Percentiles rank a stretch among this genome's conserved stretches.
Evolutionary conservation across 2,888 invertebrate species (phyloP).

Genomic region (Leucania comma): DNA sequence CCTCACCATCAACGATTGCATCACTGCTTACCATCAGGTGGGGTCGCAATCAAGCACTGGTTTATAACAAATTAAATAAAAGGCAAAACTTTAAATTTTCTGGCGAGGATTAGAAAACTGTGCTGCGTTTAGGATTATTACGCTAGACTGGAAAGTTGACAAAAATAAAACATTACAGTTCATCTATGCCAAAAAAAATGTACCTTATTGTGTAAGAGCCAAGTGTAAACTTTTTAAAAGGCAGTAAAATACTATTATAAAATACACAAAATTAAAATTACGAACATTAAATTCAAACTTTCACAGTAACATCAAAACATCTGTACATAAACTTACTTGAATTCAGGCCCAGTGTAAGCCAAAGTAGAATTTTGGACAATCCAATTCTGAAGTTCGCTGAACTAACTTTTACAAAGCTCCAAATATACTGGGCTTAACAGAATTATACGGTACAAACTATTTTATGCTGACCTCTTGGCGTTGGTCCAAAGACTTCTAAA

Average conservation of each 20-base stretch:
- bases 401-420: constrained; percentile 51
- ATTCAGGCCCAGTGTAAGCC: constrained; percentile 28
- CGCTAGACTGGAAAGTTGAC: background rate
- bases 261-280: background rate
- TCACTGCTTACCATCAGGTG: no score
- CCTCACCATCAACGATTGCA: no score
- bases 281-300: constrained; percentile 15
- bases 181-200: background rate
- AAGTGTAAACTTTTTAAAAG: no score
- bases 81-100: no score
- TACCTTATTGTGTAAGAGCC: background rate
- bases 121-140: background rate
- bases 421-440: constrained; percentile 13
- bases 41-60: no score
- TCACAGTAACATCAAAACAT: constrained; percentile 12
- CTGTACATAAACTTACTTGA: constrained; percentile 37
- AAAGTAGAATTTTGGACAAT: constrained; percentile 44
- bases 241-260: background rate
- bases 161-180: background rate
- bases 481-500: constrained; percentile 37
- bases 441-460: background rate
- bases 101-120: background rate
- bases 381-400: constrained; percentile 24
- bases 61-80: no score
- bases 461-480: constrained; percentile 43